Percentiles rank a stretch among this genome's conserved stretches.
phyloP scores from a whole-genome alignment of 1,140 invertebrate species.

The Ectropis grisescens region DNA sequence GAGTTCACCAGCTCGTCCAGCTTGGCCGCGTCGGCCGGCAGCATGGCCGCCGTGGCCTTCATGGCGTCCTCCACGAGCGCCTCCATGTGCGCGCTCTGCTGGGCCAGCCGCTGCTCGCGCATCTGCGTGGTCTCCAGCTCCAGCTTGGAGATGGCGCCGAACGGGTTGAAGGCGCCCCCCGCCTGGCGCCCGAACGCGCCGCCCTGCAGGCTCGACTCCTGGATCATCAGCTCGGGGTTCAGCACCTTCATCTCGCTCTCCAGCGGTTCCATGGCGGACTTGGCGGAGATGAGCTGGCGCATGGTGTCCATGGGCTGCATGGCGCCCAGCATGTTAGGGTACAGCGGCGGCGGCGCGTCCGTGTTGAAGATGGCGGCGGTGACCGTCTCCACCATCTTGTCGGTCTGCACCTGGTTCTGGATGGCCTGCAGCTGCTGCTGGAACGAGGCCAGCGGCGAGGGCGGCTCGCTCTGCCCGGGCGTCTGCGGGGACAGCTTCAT shows the following conservation, averaged over 20 bases:
- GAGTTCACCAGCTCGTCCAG: slow-evolving; percentile 77
- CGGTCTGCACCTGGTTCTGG: slow-evolving; percentile 62
- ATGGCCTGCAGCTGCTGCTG: slow-evolving; percentile 59
- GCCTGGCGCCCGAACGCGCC: slow-evolving; percentile 18
- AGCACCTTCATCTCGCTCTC: slow-evolving; percentile 42
- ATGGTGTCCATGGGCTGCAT: slow-evolving; percentile 41
- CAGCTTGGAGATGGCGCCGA: slow-evolving; percentile 48
- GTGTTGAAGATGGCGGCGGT: slow-evolving; percentile 66
- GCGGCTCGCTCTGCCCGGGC: slow-evolving; percentile 31
- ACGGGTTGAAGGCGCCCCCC: slow-evolving; percentile 38
- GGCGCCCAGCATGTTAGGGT: slow-evolving; percentile 33
- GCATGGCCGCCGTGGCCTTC: slow-evolving; percentile 60
- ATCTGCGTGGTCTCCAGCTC: slow-evolving; percentile 45
- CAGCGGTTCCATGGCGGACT: slow-evolving; percentile 27
- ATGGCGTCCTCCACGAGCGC: slow-evolving; percentile 63
- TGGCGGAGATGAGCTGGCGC: slow-evolving; percentile 39
- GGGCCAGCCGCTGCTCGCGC: slow-evolving; percentile 63
- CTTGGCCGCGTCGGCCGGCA: slow-evolving; percentile 67
- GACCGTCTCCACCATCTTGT: slow-evolving; percentile 66
- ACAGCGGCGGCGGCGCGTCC: slow-evolving; percentile 40
- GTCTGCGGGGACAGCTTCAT: slow-evolving; percentile 50
- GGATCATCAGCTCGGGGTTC: slow-evolving; percentile 40
- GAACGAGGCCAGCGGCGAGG: slow-evolving; percentile 40
- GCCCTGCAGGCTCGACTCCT: slow-evolving; percentile 22
- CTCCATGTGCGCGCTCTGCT: slow-evolving; percentile 62